These are phyloP conservation scores for Pyrgilauda ruficollis DNA, from an alignment of 2,113 vertebrate genomes.

Conservation along the genomic window DNA sequence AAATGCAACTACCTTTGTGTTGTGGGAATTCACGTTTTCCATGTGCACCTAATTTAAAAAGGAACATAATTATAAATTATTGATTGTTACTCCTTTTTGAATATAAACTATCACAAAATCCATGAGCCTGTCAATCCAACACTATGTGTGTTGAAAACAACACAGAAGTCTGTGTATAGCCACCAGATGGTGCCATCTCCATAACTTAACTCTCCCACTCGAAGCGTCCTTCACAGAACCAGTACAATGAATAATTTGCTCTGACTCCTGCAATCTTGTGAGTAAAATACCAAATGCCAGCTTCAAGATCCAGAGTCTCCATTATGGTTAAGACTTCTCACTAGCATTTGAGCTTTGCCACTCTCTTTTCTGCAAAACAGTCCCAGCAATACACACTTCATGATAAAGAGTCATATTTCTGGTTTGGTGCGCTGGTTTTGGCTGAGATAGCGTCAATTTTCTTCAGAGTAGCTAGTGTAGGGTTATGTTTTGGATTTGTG, in stretches of 20 bases:
- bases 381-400: neutral
- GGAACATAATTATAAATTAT: neutral
- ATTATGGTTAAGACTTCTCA: neutral
- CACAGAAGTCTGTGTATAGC: neutral
- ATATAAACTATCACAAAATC: neutral
- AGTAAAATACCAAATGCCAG: neutral
- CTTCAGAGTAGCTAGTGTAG: no score
- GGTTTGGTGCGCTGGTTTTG: neutral
- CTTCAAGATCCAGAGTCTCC: neutral
- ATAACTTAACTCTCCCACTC: neutral
- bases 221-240: neutral
- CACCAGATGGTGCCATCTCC: neutral
- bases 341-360: neutral
- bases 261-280: neutral
- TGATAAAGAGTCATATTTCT: neutral
- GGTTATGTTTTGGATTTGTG: neutral
- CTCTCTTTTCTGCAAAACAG: neutral
- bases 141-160: neutral
- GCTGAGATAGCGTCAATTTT: neutral
- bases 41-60: neutral
- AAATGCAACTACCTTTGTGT: neutral
- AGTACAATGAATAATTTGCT: neutral
- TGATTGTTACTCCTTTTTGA: neutral
- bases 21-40: neutral
- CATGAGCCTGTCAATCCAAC: neutral